Percentiles rank a stretch among this genome's conserved stretches.
Evolutionary conservation across 1,140 invertebrate species (phyloP).

Genomic region (Heterodera schachtii): DNA sequence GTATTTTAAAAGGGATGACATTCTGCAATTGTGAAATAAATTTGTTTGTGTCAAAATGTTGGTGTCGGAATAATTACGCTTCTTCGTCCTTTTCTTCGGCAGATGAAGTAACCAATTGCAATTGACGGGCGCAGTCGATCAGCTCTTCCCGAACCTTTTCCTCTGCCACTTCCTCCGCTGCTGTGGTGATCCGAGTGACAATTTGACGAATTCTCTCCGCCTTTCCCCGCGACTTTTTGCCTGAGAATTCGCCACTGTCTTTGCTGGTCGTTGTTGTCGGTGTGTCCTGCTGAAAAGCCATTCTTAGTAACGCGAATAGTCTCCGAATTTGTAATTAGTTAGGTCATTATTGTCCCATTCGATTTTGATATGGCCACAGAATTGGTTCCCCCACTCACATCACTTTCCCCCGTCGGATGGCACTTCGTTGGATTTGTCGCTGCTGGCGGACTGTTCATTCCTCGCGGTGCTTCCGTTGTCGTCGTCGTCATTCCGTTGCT

Average conservation of each 20-base stretch:
- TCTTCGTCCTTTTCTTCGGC: background rate
- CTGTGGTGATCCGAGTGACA: background rate
- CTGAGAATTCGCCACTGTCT: background rate
- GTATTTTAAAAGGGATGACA: background rate
- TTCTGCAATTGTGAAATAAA: background rate
- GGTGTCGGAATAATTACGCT: background rate
- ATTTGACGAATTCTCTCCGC: constrained; percentile 13
- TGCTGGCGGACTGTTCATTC: background rate
- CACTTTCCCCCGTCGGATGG: background rate
- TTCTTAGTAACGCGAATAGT: no score
- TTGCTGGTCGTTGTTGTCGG: background rate
- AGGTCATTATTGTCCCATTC: background rate
- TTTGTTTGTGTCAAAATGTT: background rate
- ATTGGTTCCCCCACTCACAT: background rate
- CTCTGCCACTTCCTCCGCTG: background rate
- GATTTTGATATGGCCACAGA: no score
- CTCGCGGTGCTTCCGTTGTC: background rate
- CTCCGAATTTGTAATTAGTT: background rate
- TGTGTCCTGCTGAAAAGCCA: background rate
- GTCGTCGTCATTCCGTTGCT: background rate
- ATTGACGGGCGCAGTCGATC: background rate
- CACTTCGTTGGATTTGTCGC: constrained; percentile 10
- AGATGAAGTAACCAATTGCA: background rate
- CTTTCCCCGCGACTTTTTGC: background rate
- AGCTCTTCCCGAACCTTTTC: background rate